Evolutionary conservation across 2,797 vertebrate species (phyloP), one percentile per base, ranked within the genome.

Genomic region (Carapus acus): DNA sequence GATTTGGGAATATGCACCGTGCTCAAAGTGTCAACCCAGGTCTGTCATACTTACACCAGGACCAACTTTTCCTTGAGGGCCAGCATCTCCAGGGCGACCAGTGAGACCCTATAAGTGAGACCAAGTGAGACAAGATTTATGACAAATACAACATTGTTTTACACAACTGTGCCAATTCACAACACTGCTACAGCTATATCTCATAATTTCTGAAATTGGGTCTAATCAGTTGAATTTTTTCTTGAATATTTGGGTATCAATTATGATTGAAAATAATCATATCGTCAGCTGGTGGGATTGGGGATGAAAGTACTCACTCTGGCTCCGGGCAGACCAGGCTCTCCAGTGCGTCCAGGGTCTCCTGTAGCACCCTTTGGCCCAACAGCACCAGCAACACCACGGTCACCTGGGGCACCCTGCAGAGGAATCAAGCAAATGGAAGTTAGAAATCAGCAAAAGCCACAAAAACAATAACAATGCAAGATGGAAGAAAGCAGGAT

Each of bases 51-150:
- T 97, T 73, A 98, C 96, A 33, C 88, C 73, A 31, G 95, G 84
- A 47, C 96, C 96, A 15, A 92, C 88, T 95, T 98, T 99, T 77
- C 95, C 96, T 88, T 98, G 94, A 76, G 93, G 91, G 64, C 94
- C 96, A 74, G 92, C 91, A 65, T 97, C 94, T 33, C 96, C 96
- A 1, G 96, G 95, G 58, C 96, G 94, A 29, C 96, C 96, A 23
- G 96, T 99, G 37, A 98, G 94, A 84, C 95, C 96, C 96, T 98
- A 57, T 0, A 36, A 65, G 6, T 49, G 31, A 57, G 5, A 29
- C 5, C 21, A 23, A 33, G 31, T 33, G 8, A 33, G 4, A 33
- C 3, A 33, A 33, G 8, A 33, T 5, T 27, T 9, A 27, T 27
- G 9, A 5, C 9, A 33, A 33, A 33, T n/a, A n/a, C n/a, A n/a